phyloP scores from a whole-genome alignment of 92 coral and sea anemone genomes.

The Meandrina meandrites region DNA sequence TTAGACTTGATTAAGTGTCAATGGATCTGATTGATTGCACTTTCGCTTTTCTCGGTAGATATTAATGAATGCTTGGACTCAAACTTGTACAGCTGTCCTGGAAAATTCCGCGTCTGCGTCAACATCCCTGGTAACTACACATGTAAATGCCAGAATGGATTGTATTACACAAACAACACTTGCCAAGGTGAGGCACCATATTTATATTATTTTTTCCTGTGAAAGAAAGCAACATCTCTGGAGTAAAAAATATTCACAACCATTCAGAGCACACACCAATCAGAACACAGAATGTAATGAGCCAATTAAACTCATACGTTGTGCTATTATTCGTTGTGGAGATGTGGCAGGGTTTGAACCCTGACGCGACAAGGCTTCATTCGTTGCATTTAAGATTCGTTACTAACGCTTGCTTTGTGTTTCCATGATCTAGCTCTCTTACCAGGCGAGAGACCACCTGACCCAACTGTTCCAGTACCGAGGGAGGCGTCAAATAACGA shows the following conservation, averaged over 20 bases:
- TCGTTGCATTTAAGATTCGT: no score
- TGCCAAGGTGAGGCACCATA: conserved; percentile 43
- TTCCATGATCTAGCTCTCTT: conserved; percentile 6
- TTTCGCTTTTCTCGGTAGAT: background rate
- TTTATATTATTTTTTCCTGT: no score
- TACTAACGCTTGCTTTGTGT: background rate
- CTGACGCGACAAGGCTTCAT: background rate
- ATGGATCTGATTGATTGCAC: background rate
- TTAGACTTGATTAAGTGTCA: background rate
- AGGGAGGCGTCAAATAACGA: conserved; percentile 13
- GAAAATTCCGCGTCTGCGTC: conserved; percentile 21
- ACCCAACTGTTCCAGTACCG: conserved; percentile 24
- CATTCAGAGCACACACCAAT: no score
- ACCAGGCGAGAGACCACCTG: conserved; percentile 30
- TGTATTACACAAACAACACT: conserved; percentile 19
- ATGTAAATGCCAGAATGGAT: conserved; percentile 32
- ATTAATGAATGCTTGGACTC: conserved; percentile 34
- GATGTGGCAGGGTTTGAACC: background rate
- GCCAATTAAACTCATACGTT: no score
- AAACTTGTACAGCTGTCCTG: conserved; percentile 25
- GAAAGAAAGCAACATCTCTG: no score
- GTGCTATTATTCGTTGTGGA: background rate
- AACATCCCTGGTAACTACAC: conserved; percentile 34
- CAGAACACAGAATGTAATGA: no score
- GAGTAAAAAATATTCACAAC: no score